Evolutionary conservation across 2,797 vertebrate species (phyloP), one percentile per base, ranked within the genome.

Genomic region (Sebastes wilsoni): DNA sequence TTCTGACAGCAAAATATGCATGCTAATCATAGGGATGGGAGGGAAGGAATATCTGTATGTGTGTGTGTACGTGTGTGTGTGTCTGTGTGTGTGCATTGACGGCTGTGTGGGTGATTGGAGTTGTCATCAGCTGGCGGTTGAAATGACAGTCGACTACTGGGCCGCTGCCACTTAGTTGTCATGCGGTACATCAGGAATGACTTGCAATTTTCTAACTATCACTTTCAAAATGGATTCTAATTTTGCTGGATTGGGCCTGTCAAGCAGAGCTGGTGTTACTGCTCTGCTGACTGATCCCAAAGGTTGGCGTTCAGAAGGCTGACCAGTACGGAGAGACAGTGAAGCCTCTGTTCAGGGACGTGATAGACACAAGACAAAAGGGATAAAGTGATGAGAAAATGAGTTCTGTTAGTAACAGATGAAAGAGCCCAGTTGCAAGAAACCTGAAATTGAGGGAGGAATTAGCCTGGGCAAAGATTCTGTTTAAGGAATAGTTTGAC

Each of bases 141-240:
- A 92, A 92, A 91, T 93, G 94, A 94, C 93, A 94, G 90, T 91
- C 79, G 70, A 90, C 91, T 87, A 87, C 90, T 91, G 90, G 91
- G 91, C 89, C 81, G 89, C 91, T 91, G 93, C 94, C 92, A 93
- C 93, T 94, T 93, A 73, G 89, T 93, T 92, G 92, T 92, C 87
- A 91, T 46, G 84, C 87, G 79, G 88, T 87, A 86, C 91, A 93
- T 94, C 93, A 93, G 87, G 91, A 94, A 93, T 94, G 91, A 95
- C 94, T 95, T 92, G 93, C 93, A 95, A 94, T 94, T 94, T 95
- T 94, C 93, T 84, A 94, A 94, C 93, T 94, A 94, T 95, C 93
- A 94, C 92, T 94, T 94, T 93, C 87, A 93, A 93, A 94, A 93
- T 93, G 88, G 91, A 93, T 93, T 93, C 87, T 93, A 94, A 94